A percentile compares a stretch with the other conserved stretches of the same genome.
phyloP scores from a whole-genome alignment of 2,797 vertebrate genomes.

The Acropternis orthonyx region DNA sequence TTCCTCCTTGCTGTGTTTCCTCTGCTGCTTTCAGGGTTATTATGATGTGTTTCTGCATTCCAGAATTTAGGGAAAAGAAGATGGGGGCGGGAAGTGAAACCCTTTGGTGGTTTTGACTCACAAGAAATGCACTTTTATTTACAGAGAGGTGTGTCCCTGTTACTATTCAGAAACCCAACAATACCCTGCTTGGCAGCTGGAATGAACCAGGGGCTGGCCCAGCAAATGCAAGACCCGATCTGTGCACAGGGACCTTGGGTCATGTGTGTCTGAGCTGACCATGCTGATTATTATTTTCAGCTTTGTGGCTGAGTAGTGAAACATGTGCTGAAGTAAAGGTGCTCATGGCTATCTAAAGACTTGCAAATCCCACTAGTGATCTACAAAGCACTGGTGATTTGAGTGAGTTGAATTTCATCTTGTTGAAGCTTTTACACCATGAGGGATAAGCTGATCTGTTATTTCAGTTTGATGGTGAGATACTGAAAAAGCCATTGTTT shows the following conservation, averaged over 20 bases:
- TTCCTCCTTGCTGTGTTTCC: background rate
- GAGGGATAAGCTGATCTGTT: background rate
- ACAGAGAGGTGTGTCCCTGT: background rate
- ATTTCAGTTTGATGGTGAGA: background rate
- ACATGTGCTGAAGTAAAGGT: background rate
- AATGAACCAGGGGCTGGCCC: background rate
- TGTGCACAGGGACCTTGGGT: background rate
- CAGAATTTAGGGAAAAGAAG: background rate
- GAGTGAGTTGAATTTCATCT: background rate
- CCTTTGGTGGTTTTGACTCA: background rate
- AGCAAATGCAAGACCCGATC: fast-evolving
- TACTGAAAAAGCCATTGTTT: background rate
- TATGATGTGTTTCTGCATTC: background rate
- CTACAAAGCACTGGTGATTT: background rate
- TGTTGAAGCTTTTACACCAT: background rate
- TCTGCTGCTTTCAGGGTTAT: background rate
- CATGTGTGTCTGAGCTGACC: background rate
- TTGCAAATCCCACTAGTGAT: background rate
- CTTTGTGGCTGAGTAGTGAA: background rate
- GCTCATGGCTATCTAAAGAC: background rate
- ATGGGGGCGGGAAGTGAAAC: background rate
- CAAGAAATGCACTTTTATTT: background rate
- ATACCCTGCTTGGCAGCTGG: background rate
- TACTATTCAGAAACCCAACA: background rate
- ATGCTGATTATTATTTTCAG: background rate